Percentiles rank a stretch among this genome's conserved stretches.
Evolutionary conservation across 2,113 vertebrate genomes (phyloP).

Genomic region (Sphyrna mokarran): DNA sequence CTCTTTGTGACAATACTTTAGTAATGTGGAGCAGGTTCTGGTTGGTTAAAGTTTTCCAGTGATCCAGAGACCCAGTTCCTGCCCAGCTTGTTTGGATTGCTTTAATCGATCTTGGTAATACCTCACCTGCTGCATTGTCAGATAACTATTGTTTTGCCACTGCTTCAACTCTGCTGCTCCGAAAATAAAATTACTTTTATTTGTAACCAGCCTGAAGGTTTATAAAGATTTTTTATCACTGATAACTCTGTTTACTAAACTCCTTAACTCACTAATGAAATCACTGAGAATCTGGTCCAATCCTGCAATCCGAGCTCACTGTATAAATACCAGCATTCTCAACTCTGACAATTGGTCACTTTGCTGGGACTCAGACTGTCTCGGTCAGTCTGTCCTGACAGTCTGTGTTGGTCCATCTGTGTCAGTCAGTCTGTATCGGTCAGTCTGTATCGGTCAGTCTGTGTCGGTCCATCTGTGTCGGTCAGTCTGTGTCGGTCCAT

Average conservation of each 20-base stretch:
- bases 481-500: neutral
- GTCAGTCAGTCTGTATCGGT: neutral
- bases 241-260: conserved; percentile 1
- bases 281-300: neutral
- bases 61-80: neutral
- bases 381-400: neutral
- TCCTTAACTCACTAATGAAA: conserved; percentile 14
- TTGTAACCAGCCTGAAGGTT: neutral
- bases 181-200: neutral
- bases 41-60: no score
- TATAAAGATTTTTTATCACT: neutral
- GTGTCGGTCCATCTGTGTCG: no score
- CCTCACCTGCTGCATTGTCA: neutral
- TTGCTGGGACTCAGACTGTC: neutral
- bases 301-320: no score
- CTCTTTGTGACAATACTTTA: neutral
- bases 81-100: neutral
- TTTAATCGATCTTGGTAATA: neutral
- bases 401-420: no score
- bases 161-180: neutral
- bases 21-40: neutral
- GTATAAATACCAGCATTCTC: neutral
- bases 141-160: neutral
- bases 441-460: neutral
- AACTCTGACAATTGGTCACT: neutral